Percentiles rank a stretch among this genome's conserved stretches.
Conservation (phyloP, 1,140 invertebrate species). For the Doryteuthis pealeii region DNA sequence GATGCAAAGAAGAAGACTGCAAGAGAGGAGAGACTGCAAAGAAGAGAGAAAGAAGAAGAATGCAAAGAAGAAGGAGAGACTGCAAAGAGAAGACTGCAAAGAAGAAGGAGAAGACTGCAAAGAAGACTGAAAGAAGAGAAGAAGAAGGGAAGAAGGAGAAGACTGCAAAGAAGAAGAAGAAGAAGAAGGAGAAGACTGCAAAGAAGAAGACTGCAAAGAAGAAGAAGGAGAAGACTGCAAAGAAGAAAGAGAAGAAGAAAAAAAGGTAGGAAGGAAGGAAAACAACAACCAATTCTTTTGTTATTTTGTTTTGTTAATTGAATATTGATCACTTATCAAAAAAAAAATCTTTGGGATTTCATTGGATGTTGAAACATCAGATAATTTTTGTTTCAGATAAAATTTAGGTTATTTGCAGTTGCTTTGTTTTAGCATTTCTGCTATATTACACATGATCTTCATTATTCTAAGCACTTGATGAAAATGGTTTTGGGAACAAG, state of each 20-base stretch:
- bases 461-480: no score
- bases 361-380: no score
- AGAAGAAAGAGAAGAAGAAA: neutral
- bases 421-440: no score
- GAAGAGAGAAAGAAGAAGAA: no score
- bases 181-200: neutral
- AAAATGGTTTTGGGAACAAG: no score
- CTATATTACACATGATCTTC: no score
- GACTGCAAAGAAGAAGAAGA: neutral
- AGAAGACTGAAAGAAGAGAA: neutral
- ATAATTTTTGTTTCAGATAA: no score
- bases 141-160: neutral
- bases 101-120: neutral
- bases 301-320: no score
- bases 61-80: neutral
- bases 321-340: no score
- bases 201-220: neutral
- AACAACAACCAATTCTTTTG: no score
- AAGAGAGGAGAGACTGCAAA: neutral
- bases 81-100: neutral
- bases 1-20: neutral
- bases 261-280: neutral
- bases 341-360: no score
- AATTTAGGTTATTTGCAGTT: no score
- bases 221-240: neutral